Base-by-base conservation (phyloP, 2,113 vertebrate genomes). In the Brienomyrus brachyistius region DNA sequence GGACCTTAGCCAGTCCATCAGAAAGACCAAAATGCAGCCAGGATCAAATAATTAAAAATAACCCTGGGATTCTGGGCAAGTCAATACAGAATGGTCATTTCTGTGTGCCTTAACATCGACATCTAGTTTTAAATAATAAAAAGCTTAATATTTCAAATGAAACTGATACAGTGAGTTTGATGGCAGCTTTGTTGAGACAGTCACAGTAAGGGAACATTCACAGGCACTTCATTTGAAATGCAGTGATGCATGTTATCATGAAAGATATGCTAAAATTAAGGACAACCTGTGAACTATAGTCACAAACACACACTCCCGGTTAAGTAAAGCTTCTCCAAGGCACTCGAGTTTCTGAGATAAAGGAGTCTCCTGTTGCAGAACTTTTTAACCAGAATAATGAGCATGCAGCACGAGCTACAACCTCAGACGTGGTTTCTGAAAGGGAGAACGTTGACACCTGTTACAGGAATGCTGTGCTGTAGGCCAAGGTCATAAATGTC, bases 401-500 rank as follows among this genome's bases (percentile, higher is more conserved):
- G 13, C 40, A 19, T 10, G 48, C 48, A 31, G 17, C 52, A 87
- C 8, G 40, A n/a, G 27, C 27, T 70, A 43, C 70, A 27, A 35
- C 52, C 88, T 45, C 56, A 31, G 40, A 43, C 27, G 50, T 45
- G 27, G 6, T 40, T 54, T 52, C 51, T 48, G 51, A 87, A 56
- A 31, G 13, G 31, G 13, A 56, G 31, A 87, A 56, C 54, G 7
- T 54, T 56, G 27, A 50, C 47, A 52, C 50, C 48, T 40, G 23
- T 89, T 89, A 45, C 31, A 56, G 50, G 66, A 87, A 74, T 54
- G 89, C 83, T 13, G 85, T 89, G 89, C 66, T 91, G 47, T 89
- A 66, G 59, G 15, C 90, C 51, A 87, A 50, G 86, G 89, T 90
- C 77, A 84, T 89, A 93, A 93, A 93, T 91, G 93, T 91, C 92